Conservation (phyloP, 2,888 invertebrate species). For the Callinectes sapidus region DNA sequence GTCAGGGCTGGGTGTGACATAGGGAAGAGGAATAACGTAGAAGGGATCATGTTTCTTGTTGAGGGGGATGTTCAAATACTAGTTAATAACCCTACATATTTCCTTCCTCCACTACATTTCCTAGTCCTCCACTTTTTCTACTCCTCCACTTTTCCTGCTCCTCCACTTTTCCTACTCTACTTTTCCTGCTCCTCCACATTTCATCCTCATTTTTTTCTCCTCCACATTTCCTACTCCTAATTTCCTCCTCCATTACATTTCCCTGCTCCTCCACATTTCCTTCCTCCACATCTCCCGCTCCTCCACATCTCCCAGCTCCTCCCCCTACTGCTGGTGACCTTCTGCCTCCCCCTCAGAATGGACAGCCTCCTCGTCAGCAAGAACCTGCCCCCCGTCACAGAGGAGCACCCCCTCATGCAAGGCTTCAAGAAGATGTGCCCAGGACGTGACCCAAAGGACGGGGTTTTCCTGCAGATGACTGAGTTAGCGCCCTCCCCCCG, state of each 20-base stretch:
- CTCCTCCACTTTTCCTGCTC: too few relatives aligned
- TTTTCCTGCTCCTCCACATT: background rate
- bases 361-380: constrained; percentile 46
- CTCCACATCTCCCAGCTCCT: background rate
- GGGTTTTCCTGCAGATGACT: constrained; percentile 58
- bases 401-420: constrained; percentile 54
- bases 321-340: background rate
- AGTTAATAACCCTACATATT: too few relatives aligned
- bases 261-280: too few relatives aligned
- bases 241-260: too few relatives aligned
- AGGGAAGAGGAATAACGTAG: background rate
- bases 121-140: too few relatives aligned
- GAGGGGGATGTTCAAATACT: too few relatives aligned
- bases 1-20: background rate
- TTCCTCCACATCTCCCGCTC: too few relatives aligned
- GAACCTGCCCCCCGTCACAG: constrained; percentile 12
- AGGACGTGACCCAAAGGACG: constrained; percentile 54
- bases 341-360: constrained; percentile 34
- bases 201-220: too few relatives aligned
- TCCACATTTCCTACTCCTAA: too few relatives aligned
- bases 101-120: too few relatives aligned
- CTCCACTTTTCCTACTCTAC: background rate
- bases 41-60: background rate
- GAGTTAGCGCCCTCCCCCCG: constrained; percentile 47
- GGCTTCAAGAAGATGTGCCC: constrained; percentile 63